Evolutionary conservation across 2,113 vertebrate species (phyloP), one percentile per base, ranked within the genome.

Genomic region (Oryzias javanicus): DNA sequence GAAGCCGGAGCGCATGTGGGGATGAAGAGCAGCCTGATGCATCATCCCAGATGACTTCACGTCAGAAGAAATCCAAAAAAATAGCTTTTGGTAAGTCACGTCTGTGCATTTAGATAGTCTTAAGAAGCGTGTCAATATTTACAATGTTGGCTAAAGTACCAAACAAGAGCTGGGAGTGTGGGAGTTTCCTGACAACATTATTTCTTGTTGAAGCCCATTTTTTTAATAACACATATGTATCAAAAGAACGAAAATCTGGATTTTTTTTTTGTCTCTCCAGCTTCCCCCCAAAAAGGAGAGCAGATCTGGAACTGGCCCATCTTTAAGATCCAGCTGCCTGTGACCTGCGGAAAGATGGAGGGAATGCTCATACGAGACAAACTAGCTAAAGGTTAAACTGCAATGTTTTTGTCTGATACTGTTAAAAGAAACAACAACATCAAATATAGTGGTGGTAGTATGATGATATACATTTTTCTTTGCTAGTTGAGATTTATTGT

Each of bases 331-430:
- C 70, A 68, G 24, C 67, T 92, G 0, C 88, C 83, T 14, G 85
- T 92, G 56, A 89, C 54, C 0, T 92, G 91, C 72, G 90, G 86
- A 27, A 0, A 27, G 0, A 0, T 42, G 55, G 0, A 51, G 7
- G 91, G 85, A 16, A 42, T 0, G 0, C 82, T 92, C 25, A 0
- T 65, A 60, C 71, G 76, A 65, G 46, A 63, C 2, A 86, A 51
- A 53, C 69, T 92, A 56, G 79, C 78, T 14, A 70, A 59, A 83
- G 91, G 91, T 91, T 17, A 68, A 27, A 25, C 42, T 2, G 14
- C 1, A 14, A 29, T 27, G 25, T 14, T 14, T 6, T 25, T 45
- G 16, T n/a, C 24, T 35, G 6, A 49, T 14, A 51, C 3, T 51
- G 49, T 4, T 29, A 22, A 22, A 22, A 22, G 22, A 22, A 22